Percentiles rank a stretch among this genome's conserved stretches.
Evolutionary conservation across 2,113 vertebrate genomes (phyloP).

Genomic region (Macrotus californicus): DNA sequence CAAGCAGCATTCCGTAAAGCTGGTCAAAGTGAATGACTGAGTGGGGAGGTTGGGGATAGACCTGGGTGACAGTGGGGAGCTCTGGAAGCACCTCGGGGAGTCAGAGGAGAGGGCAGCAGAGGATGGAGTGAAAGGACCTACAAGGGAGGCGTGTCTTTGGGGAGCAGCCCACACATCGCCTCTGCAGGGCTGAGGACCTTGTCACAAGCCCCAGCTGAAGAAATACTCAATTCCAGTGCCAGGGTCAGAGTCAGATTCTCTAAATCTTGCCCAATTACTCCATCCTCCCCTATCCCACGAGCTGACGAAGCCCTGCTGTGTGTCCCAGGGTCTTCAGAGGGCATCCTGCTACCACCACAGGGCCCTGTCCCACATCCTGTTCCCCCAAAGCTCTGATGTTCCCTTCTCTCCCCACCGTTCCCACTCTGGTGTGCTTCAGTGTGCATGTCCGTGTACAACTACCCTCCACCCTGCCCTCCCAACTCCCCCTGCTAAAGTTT

Average conservation of each 20-base stretch:
- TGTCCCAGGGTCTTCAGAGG: conserved; percentile 15
- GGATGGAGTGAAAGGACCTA: not conserved
- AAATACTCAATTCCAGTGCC: not conserved
- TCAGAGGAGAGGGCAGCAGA: not conserved
- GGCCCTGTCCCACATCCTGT: not conserved
- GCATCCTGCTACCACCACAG: not conserved
- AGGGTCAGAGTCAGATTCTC: not conserved
- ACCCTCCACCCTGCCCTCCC: not conserved
- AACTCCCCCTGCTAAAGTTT: conserved; percentile 3
- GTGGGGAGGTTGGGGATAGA: not conserved
- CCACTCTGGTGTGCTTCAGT: conserved; percentile 6
- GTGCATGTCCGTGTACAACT: conserved; percentile 67
- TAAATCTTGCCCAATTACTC: not conserved
- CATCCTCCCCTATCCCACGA: not conserved
- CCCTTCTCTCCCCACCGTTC: not conserved
- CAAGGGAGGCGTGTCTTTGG: too few relatives aligned
- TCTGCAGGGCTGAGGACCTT: not conserved
- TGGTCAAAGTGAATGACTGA: not conserved
- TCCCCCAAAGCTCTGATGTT: not conserved
- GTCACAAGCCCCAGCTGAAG: not conserved
- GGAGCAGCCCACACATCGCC: not conserved
- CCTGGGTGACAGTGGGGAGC: not conserved
- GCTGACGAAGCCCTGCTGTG: conserved; percentile 29
- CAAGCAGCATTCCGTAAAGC: not conserved
- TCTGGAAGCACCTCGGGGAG: not conserved